phyloP scores from a whole-genome alignment of 2,113 vertebrate species.

The Larimichthys polyactis region DNA sequence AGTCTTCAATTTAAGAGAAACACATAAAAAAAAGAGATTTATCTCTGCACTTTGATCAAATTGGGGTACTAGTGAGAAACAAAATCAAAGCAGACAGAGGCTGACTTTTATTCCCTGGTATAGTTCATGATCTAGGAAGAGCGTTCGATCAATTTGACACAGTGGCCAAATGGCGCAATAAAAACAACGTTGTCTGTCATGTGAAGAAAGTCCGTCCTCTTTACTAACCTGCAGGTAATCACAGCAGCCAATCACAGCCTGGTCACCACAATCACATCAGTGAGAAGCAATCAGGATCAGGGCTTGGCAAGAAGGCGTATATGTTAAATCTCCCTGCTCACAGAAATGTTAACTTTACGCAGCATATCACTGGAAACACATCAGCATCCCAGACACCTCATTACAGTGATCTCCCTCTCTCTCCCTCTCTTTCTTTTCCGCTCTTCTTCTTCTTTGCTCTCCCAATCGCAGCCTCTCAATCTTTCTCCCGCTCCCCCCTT shows the following conservation, averaged over 20 bases:
- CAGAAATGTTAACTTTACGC: conserved; percentile 49
- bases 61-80: not conserved
- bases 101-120: not conserved
- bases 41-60: not conserved
- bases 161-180: no score
- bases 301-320: conserved; percentile 25
- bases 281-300: conserved; percentile 37
- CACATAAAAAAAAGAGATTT: not conserved
- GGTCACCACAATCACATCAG: conserved; percentile 20
- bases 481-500: conserved; percentile 17
- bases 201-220: not conserved
- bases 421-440: not conserved
- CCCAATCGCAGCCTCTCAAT: conserved; percentile 16
- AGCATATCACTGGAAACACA: conserved; percentile 55
- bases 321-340: conserved; percentile 29
- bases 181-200: no score
- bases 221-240: conserved; percentile 18
- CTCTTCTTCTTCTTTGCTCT: conserved; percentile 17
- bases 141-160: no score
- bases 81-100: not conserved
- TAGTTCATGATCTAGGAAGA: not conserved
- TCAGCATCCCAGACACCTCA: conserved; percentile 70
- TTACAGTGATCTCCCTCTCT: conserved; percentile 42
- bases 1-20: not conserved
- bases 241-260: conserved; percentile 40